phyloP scores from a whole-genome alignment of 2,888 invertebrate genomes.

The Cheiracanthium punctorium region DNA sequence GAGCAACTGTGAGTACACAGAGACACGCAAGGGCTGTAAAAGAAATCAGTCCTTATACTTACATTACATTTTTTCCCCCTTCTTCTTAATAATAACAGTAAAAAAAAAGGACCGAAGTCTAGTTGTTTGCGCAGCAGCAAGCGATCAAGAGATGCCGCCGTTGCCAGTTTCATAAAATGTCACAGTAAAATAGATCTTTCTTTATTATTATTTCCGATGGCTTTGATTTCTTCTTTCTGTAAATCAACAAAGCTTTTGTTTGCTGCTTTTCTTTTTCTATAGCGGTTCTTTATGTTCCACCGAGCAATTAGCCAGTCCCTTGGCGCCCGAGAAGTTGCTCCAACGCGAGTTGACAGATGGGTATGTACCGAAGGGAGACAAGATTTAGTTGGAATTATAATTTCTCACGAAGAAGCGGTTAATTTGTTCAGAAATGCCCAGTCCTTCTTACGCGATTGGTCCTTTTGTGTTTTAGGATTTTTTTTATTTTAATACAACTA shows the following conservation, averaged over 20 bases:
- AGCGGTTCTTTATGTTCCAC: constrained; percentile 59
- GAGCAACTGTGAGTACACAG: constrained; percentile 38
- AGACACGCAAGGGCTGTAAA: constrained; percentile 28
- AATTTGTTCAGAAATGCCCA: not conserved
- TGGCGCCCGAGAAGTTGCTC: constrained; percentile 44
- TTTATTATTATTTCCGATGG: not conserved
- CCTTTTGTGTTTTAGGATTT: not conserved
- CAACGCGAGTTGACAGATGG: constrained; percentile 55
- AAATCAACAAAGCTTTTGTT: constrained; percentile 9
- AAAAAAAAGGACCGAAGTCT: constrained; percentile 1
- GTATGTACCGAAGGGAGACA: constrained; percentile 4
- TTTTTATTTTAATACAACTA: not conserved
- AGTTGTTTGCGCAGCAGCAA: constrained; percentile 25
- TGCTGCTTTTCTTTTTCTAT: not conserved
- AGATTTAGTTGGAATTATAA: not conserved
- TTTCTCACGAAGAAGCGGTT: constrained; percentile 43
- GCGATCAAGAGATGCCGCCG: constrained; percentile 43
- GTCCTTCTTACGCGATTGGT: not conserved
- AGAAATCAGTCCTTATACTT: not conserved
- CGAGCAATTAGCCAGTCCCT: constrained; percentile 54
- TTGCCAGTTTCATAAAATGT: constrained; percentile 43
- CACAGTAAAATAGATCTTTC: constrained; percentile 39
- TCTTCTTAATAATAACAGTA: not conserved
- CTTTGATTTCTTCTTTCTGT: constrained; percentile 15
- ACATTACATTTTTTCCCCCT: too few species aligned